phyloP scores from a whole-genome alignment of 2,797 vertebrate genomes.

The Phoxinus dragarum region DNA sequence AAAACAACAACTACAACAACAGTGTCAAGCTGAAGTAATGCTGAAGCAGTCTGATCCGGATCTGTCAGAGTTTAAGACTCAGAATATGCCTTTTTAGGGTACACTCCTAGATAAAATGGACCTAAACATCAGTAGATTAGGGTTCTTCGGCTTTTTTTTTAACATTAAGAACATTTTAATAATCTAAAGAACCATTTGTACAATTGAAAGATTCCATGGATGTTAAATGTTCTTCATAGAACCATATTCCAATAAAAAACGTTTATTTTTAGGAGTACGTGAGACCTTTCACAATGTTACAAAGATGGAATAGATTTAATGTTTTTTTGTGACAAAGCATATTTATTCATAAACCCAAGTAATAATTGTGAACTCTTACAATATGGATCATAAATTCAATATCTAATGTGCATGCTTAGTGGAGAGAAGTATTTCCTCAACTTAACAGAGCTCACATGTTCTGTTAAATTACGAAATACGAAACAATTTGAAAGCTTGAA shows the following conservation, averaged over 20 bases:
- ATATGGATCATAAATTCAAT: neutral
- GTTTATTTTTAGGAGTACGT: neutral
- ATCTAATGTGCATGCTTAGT: neutral
- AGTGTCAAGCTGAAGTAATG: neutral
- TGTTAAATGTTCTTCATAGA: neutral
- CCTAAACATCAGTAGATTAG: neutral
- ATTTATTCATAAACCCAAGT: neutral
- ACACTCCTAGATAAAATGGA: neutral
- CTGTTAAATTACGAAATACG: neutral
- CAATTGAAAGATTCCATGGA: neutral
- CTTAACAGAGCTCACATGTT: neutral
- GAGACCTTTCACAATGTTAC: neutral
- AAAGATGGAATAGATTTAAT: neutral
- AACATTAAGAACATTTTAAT: neutral
- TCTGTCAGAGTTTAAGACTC: neutral
- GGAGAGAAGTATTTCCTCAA: neutral
- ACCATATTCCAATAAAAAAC: neutral
- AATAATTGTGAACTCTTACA: neutral
- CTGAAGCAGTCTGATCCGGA: neutral
- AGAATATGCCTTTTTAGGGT: neutral
- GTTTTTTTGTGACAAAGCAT: neutral
- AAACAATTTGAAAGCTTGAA: neutral
- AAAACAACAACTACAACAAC: slow-evolving; percentile 81
- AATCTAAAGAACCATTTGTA: neutral
- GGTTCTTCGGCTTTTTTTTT: neutral